Percentiles rank a stretch among this genome's conserved stretches.
Conservation (phyloP, 2,797 vertebrate genomes). For the Huso huso region DNA sequence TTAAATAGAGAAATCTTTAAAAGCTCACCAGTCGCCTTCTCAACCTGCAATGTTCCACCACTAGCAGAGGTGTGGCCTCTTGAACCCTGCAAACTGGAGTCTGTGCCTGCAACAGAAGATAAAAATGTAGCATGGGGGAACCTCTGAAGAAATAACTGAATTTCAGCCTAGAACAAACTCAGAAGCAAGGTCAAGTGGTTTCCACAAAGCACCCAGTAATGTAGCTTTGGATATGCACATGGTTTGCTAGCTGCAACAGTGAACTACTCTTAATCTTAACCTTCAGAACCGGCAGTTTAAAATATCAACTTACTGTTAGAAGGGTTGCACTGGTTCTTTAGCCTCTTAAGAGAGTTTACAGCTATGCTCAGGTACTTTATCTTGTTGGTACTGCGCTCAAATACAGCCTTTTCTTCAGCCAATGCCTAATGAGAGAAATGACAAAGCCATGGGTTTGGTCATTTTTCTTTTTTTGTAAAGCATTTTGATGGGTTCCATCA, state of each 20-base stretch:
- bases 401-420: slow-evolving; percentile 63
- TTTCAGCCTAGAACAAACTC: too few relatives aligned
- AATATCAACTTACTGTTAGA: slow-evolving; percentile 22
- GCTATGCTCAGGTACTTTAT: slow-evolving; percentile 72
- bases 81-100: slow-evolving; percentile 28
- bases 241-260: too few relatives aligned
- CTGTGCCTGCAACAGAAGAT: slow-evolving; percentile 39
- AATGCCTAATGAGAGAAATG: slow-evolving; percentile 49
- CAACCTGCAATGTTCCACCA: slow-evolving; percentile 27
- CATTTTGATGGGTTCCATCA: not conserved
- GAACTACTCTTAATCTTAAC: too few relatives aligned
- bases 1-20: slow-evolving; percentile 3
- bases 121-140: not conserved
- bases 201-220: too few relatives aligned
- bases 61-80: slow-evolving; percentile 56
- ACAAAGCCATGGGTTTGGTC: not conserved
- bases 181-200: too few relatives aligned
- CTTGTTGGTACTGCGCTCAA: slow-evolving; percentile 66
- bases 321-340: slow-evolving; percentile 54
- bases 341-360: slow-evolving; percentile 67
- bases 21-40: slow-evolving; percentile 39
- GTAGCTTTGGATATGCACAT: too few relatives aligned
- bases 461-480: not conserved
- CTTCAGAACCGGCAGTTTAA: too few relatives aligned
- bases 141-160: too few relatives aligned